phyloP scores from a whole-genome alignment of 1,140 invertebrate genomes.

The Chionoecetes opilio region DNA sequence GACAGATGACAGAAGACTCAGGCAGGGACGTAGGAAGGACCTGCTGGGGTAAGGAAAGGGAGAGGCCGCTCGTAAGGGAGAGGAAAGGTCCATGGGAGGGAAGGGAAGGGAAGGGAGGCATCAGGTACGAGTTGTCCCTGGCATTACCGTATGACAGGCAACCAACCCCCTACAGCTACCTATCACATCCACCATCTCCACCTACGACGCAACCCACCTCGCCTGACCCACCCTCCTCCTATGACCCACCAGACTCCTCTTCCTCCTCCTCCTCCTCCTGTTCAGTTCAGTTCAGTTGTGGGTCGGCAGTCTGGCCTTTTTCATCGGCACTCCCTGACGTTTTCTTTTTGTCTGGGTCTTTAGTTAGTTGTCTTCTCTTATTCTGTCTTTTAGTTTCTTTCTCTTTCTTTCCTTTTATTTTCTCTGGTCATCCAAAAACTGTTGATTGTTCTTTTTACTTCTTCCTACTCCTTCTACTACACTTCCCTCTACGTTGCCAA shows the following conservation, averaged over 20 bases:
- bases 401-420: no score
- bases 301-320: no score
- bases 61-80: no score
- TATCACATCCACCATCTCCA: slow-evolving; percentile 52
- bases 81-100: background rate
- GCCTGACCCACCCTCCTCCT: background rate
- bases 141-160: slow-evolving; percentile 44
- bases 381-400: no score
- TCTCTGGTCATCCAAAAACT: no score
- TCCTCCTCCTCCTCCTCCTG: background rate
- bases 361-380: no score
- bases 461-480: background rate
- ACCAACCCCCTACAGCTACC: slow-evolving; percentile 46
- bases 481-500: background rate
- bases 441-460: no score
- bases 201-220: background rate
- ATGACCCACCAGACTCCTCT: background rate
- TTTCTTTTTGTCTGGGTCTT: no score
- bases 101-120: background rate
- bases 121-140: background rate
- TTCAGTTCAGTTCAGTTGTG: background rate
- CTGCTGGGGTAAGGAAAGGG: no score
- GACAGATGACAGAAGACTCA: no score
- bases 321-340: no score
- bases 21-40: no score